A percentile compares a stretch with the other conserved stretches of the same genome.
Conservation (phyloP, 2,797 vertebrate genomes). For the Cirrhinus mrigala region DNA sequence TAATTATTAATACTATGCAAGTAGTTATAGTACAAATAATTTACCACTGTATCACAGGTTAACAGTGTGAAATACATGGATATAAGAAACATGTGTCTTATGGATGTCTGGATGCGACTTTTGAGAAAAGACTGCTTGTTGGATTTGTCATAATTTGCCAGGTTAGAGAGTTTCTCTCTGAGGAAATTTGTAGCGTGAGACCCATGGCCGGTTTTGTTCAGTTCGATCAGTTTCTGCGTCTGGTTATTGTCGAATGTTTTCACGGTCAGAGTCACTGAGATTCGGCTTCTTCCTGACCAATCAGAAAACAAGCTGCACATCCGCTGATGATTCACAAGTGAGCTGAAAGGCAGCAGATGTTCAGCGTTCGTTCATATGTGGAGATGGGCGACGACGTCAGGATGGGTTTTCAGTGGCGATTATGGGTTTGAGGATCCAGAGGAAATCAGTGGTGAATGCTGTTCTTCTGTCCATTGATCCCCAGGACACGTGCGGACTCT, state of each 20-base stretch:
- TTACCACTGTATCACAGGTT: no score
- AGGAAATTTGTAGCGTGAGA: neutral
- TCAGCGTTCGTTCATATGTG: neutral
- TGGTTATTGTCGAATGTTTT: neutral
- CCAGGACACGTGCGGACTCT: neutral
- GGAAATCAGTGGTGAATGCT: neutral
- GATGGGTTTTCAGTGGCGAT: neutral
- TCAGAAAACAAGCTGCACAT: neutral
- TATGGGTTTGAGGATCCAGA: neutral
- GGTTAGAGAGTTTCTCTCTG: neutral
- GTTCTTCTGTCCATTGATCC: neutral
- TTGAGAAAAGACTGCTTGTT: neutral
- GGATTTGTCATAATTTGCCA: neutral
- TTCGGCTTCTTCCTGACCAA: neutral
- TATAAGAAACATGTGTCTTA: neutral
- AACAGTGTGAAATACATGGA: neutral
- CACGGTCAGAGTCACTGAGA: neutral
- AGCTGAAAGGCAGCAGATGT: neutral
- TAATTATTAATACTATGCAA: no score
- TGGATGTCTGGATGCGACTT: neutral
- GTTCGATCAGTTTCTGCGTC: neutral
- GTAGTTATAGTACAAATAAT: no score
- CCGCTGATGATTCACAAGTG: neutral
- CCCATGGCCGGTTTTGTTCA: neutral
- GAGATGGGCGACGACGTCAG: neutral